Conservation (phyloP, 2,797 vertebrate genomes). For the Eupleurogrammus muticus region DNA sequence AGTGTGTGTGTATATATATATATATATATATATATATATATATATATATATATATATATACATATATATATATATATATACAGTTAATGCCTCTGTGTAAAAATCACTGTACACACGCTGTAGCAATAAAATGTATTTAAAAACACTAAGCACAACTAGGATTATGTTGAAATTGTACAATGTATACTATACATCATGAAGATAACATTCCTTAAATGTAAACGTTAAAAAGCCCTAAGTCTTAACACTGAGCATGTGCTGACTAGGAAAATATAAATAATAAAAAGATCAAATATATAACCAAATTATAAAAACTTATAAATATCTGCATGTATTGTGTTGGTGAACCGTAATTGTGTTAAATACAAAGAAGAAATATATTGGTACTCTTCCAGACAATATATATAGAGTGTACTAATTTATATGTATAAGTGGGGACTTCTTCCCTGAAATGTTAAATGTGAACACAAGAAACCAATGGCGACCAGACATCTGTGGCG, state of each 20-base stretch:
- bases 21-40: too few species aligned
- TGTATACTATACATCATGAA: not conserved
- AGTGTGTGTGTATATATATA: not conserved
- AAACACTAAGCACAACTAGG: not conserved
- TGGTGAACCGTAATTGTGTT: constrained; percentile 28
- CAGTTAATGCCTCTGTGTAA: not conserved
- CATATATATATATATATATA: constrained; percentile 9
- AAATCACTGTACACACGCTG: not conserved
- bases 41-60: constrained; percentile 2
- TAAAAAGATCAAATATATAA: not conserved
- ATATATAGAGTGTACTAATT: constrained; percentile 18
- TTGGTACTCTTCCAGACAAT: constrained; percentile 20
- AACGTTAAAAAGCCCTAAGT: not conserved
- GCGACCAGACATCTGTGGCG: constrained; percentile 69
- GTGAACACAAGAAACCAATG: constrained; percentile 70
- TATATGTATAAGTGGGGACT: constrained; percentile 33
- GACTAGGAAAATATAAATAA: constrained; percentile 1
- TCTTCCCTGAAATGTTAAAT: constrained; percentile 67
- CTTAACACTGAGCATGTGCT: not conserved
- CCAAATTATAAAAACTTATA: not conserved
- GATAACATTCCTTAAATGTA: not conserved
- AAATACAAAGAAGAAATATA: constrained; percentile 50
- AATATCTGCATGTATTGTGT: constrained; percentile 22
- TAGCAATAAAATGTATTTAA: constrained; percentile 12
- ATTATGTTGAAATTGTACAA: not conserved